phyloP scores from a whole-genome alignment of 2,113 vertebrate genomes.

The Phasianus colchicus region DNA sequence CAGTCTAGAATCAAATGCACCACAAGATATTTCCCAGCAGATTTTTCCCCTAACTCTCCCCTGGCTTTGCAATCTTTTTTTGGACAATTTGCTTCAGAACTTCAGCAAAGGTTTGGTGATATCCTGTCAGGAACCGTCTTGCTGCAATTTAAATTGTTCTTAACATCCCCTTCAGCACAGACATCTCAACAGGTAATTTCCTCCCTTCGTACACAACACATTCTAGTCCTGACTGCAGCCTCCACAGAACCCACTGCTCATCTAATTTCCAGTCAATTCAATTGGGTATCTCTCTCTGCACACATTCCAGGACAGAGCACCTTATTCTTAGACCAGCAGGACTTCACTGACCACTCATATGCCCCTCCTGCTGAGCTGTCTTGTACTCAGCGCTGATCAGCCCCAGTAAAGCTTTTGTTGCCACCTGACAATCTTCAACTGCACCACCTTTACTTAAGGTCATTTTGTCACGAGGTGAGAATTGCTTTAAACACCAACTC shows the following conservation, averaged over 20 bases:
- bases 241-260: background rate
- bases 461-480: background rate
- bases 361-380: background rate
- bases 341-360: background rate
- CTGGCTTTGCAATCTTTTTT: background rate
- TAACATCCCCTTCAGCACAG: background rate
- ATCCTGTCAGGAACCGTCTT: accelerated
- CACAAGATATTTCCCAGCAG: background rate
- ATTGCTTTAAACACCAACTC: background rate
- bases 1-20: accelerated
- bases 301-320: background rate
- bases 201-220: background rate
- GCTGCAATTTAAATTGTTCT: background rate
- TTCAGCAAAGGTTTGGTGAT: background rate
- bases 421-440: background rate
- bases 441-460: background rate
- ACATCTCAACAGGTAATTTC: background rate
- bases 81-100: accelerated
- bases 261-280: background rate
- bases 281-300: background rate
- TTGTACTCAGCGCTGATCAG: background rate
- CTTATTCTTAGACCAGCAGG: background rate
- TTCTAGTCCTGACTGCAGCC: accelerated
- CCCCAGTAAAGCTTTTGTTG: background rate
- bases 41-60: background rate